Conservation (phyloP, 2,797 vertebrate genomes). For the Alectoris magna region DNA sequence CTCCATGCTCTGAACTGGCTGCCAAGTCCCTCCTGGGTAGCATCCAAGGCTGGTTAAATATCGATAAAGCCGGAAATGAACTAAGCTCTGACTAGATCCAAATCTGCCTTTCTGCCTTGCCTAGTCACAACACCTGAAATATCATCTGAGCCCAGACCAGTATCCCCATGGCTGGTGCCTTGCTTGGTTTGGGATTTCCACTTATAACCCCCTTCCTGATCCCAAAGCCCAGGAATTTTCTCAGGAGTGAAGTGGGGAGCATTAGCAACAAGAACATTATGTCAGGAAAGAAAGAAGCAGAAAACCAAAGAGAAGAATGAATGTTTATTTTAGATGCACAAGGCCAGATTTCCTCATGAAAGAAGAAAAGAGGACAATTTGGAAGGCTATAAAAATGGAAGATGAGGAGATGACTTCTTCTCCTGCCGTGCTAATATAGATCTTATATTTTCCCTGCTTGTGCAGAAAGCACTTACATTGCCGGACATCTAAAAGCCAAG, state of each 20-base stretch:
- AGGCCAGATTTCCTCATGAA: not conserved
- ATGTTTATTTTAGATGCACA: not conserved
- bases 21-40: conserved; percentile 53
- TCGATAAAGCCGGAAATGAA: conserved; percentile 69
- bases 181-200: not conserved
- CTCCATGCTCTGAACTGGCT: conserved; percentile 59
- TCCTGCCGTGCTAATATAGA: not conserved
- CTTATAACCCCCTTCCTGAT: not conserved
- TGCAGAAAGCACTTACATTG: not conserved
- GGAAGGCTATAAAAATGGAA: not conserved
- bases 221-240: not conserved
- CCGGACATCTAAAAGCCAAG: not conserved
- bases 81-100: conserved; percentile 26
- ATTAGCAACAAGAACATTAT: accelerated
- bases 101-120: conserved; percentile 53
- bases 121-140: conserved; percentile 52
- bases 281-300: not conserved
- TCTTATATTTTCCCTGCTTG: not conserved
- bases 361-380: not conserved
- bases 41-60: conserved; percentile 68
- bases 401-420: not conserved
- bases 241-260: not conserved
- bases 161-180: not conserved
- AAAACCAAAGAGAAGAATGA: not conserved
- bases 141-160: conserved; percentile 33